phyloP scores from a whole-genome alignment of 2,113 vertebrate species.

The Tachycineta bicolor region DNA sequence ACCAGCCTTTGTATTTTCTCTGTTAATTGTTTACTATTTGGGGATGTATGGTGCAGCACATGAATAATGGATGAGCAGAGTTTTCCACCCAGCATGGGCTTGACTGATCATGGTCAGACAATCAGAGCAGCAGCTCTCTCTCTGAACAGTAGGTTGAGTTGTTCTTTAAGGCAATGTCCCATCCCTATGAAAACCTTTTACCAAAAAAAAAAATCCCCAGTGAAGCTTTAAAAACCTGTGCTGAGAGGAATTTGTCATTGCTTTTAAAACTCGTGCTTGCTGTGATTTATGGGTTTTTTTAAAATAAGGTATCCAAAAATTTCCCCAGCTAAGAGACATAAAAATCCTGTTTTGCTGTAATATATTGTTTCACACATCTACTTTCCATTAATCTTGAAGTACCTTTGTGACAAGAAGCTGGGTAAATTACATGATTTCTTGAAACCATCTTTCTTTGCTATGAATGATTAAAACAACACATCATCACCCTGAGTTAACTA shows the following conservation, averaged over 20 bases:
- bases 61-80: not conserved
- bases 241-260: not conserved
- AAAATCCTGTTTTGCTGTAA: not conserved
- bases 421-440: slow-evolving; percentile 9
- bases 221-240: not conserved
- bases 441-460: not conserved
- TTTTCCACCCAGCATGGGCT: not conserved
- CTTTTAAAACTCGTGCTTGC: not conserved
- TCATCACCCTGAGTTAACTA: not conserved
- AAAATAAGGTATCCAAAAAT: not conserved
- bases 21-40: not conserved
- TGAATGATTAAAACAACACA: slow-evolving; percentile 3
- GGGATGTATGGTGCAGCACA: not conserved
- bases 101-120: not conserved
- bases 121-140: not conserved
- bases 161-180: not conserved
- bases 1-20: not conserved
- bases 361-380: not conserved
- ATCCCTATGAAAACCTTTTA: not conserved
- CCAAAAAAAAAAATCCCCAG: not conserved
- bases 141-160: not conserved
- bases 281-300: not conserved
- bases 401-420: slow-evolving; percentile 13
- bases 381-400: slow-evolving; percentile 22
- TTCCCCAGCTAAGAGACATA: not conserved